Evolutionary conservation across 35 echinoderm and acorn worm species (phyloP).

Genomic region (Diadema setosum): DNA sequence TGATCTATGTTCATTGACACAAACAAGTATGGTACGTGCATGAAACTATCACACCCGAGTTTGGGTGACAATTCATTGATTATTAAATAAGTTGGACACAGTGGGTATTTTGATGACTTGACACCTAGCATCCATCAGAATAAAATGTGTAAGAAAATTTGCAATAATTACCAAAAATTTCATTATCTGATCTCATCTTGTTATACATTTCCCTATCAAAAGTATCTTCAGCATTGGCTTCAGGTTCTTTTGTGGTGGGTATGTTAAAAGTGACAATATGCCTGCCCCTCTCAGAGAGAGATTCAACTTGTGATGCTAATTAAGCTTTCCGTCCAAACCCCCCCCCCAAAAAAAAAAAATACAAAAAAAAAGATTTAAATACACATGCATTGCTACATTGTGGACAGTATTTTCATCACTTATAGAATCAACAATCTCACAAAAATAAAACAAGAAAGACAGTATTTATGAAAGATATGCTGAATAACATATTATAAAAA

Average conservation of each 20-base stretch:
- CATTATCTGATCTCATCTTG: background rate
- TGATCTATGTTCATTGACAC: too few relatives aligned
- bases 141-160: slow-evolving; percentile 54
- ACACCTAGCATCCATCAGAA: slow-evolving; percentile 28
- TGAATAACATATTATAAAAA: too few relatives aligned
- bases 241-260: background rate
- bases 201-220: slow-evolving; percentile 25
- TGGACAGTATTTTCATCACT: background rate
- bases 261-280: background rate
- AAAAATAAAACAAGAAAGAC: background rate
- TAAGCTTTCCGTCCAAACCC: too few relatives aligned
- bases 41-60: background rate
- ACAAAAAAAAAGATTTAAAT: background rate
- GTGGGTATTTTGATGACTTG: slow-evolving; percentile 9
- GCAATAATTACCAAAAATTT: background rate
- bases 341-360: too few relatives aligned
- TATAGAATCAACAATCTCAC: background rate
- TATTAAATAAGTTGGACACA: slow-evolving; percentile 35
- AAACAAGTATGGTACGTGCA: too few relatives aligned
- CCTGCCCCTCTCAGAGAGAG: background rate
- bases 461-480: too few relatives aligned
- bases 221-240: slow-evolving; percentile 47
- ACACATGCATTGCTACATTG: slow-evolving; percentile 24
- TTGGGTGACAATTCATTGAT: slow-evolving; percentile 38
- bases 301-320: background rate